Percentiles rank a stretch among this genome's conserved stretches.
phyloP scores from a whole-genome alignment of 2,113 vertebrate species.

The Paramormyrops kingsleyae region DNA sequence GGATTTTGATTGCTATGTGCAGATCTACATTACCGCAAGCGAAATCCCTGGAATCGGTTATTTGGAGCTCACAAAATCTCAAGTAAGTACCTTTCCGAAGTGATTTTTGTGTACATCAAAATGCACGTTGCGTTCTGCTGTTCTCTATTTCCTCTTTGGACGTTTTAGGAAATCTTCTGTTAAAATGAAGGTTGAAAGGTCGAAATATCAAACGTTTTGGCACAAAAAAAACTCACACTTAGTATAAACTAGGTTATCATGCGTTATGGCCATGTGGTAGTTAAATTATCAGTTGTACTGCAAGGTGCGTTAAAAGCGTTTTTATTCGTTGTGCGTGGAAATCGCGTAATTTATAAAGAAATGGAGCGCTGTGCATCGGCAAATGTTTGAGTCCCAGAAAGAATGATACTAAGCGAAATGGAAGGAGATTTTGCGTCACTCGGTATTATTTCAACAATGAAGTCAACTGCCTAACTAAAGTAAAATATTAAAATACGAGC shows the following conservation, averaged over 20 bases:
- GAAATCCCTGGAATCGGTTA: constrained; percentile 62
- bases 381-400: background rate
- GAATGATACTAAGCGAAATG: background rate
- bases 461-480: background rate
- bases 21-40: constrained; percentile 53
- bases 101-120: background rate
- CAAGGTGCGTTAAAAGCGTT: background rate
- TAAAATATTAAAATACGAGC: background rate
- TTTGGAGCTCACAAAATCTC: constrained; percentile 63
- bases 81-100: constrained; percentile 55
- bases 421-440: background rate
- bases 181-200: constrained; percentile 5
- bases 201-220: background rate
- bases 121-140: background rate
- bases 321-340: background rate
- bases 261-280: background rate
- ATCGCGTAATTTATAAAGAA: background rate
- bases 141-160: background rate
- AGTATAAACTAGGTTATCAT: background rate
- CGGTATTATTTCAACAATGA: background rate
- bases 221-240: background rate
- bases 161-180: background rate
- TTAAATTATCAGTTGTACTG: background rate
- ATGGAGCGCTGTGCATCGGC: background rate
- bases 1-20: constrained; percentile 62